These are phyloP conservation scores for Pristionchus fissidentatus DNA, from an alignment of 2,888 invertebrate species.

Conservation along the genomic window DNA sequence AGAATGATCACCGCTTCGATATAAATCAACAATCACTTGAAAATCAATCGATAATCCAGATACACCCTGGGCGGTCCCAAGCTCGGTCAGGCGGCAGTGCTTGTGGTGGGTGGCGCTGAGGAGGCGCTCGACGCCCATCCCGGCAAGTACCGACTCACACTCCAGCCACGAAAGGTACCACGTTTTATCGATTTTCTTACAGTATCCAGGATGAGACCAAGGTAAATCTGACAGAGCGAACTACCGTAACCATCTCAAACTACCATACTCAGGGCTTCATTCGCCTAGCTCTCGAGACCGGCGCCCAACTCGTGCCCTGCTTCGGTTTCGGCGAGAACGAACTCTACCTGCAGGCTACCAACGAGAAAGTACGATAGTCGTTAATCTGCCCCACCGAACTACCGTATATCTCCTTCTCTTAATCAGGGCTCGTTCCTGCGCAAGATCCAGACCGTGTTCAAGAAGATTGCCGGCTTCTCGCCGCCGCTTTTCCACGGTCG, in stretches of 20 bases:
- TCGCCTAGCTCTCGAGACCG: conserved; percentile 62
- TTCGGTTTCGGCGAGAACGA: conserved; percentile 78
- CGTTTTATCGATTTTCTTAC: background rate
- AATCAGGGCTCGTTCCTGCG: conserved; percentile 57
- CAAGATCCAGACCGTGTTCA: conserved; percentile 66
- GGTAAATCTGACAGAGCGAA: background rate
- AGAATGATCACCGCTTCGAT: background rate
- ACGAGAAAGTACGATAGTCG: conserved; percentile 30
- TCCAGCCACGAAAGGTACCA: conserved; percentile 56
- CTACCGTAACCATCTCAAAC: background rate
- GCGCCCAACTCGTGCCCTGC: conserved; percentile 76
- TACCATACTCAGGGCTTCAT: conserved; percentile 57
- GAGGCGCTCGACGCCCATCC: conserved; percentile 68
- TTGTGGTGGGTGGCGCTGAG: conserved; percentile 68
- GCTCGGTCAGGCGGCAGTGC: conserved; percentile 61
- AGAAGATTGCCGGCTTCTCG: conserved; percentile 75
- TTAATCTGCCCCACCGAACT: background rate
- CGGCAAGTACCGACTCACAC: conserved; percentile 63
- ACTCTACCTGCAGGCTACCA: conserved; percentile 68
- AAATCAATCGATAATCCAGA: background rate
- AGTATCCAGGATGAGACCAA: background rate
- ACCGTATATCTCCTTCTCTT: background rate
- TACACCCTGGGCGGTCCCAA: conserved; percentile 53
- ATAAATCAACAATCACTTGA: background rate
- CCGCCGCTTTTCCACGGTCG: conserved; percentile 79